Percentiles rank a stretch among this genome's conserved stretches.
phyloP scores from a whole-genome alignment of 2,888 invertebrate species.

The Noctuana brunneofusca region DNA sequence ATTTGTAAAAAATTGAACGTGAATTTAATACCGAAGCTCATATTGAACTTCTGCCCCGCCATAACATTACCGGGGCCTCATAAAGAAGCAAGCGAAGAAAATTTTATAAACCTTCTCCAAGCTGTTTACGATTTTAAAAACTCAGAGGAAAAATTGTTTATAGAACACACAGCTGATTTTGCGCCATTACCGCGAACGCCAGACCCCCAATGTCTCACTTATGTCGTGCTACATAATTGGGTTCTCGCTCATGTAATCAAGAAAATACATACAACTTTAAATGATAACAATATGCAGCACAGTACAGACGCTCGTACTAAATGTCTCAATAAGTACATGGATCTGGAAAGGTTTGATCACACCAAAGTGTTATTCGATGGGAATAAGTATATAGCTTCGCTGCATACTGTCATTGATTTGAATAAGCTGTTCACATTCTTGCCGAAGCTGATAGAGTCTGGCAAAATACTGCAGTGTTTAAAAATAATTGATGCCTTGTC shows the following conservation, averaged over 20 bases:
- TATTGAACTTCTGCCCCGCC: conserved; percentile 88
- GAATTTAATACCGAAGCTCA: conserved; percentile 88
- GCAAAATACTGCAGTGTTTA: conserved; percentile 76
- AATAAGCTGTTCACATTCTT: conserved; percentile 78
- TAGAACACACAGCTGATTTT: conserved; percentile 71
- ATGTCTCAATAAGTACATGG: conserved; percentile 84
- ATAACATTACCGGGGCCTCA: conserved; percentile 73
- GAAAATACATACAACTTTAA: conserved; percentile 83
- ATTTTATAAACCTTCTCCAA: conserved; percentile 67
- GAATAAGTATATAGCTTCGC: conserved; percentile 83
- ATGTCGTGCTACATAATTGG: conserved; percentile 86
- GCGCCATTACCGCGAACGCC: conserved; percentile 73
- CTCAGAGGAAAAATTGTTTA: conserved; percentile 73
- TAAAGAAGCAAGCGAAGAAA: conserved; percentile 66
- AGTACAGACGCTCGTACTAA: conserved; percentile 82
- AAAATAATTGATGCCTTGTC: conserved; percentile 83
- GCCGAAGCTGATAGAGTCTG: conserved; percentile 67
- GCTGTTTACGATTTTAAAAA: conserved; percentile 72
- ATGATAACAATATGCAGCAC: conserved; percentile 71
- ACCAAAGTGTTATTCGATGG: conserved; percentile 80
- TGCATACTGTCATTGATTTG: conserved; percentile 81
- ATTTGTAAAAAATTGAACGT: conserved; percentile 87
- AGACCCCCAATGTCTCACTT: conserved; percentile 81
- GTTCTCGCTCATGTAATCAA: conserved; percentile 86
- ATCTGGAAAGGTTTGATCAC: conserved; percentile 77